phyloP scores from a whole-genome alignment of 2,888 invertebrate species.

The Junonia oenone region DNA sequence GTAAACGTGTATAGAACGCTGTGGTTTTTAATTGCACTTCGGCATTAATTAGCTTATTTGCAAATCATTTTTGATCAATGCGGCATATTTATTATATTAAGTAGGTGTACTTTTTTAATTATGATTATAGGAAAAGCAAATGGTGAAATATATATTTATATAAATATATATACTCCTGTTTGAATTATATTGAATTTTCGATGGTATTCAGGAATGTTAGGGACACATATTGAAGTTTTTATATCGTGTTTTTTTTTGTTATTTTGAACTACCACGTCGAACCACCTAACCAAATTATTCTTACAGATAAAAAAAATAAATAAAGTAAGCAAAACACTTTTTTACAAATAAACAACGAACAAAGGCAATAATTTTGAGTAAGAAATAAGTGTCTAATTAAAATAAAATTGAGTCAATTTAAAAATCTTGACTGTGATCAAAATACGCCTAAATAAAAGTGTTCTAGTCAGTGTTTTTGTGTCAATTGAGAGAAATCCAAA shows the following conservation, averaged over 20 bases:
- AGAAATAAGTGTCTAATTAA: constrained; percentile 19
- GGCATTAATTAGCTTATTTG: too few species aligned
- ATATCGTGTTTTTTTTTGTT: not conserved
- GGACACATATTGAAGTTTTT: too few species aligned
- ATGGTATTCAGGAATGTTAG: too few species aligned
- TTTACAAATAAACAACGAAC: constrained; percentile 8
- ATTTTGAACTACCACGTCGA: not conserved
- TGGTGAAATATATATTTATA: too few species aligned
- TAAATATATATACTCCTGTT: too few species aligned
- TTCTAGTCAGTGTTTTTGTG: constrained; percentile 21
- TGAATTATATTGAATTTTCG: too few species aligned
- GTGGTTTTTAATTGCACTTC: too few species aligned
- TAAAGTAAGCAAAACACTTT: not conserved
- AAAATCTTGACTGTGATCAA: constrained; percentile 32
- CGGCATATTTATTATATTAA: too few species aligned
- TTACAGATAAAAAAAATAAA: not conserved
- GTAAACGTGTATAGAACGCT: too few species aligned
- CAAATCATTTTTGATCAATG: too few species aligned
- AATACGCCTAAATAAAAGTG: constrained; percentile 27
- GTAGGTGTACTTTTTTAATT: too few species aligned
- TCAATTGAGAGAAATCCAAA: constrained; percentile 40
- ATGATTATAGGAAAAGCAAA: too few species aligned
- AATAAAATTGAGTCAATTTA: constrained; percentile 28
- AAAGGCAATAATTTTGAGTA: constrained; percentile 15
- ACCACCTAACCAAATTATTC: not conserved